phyloP scores from a whole-genome alignment of 2,113 vertebrate species.

The Rhizomys pruinosus region DNA sequence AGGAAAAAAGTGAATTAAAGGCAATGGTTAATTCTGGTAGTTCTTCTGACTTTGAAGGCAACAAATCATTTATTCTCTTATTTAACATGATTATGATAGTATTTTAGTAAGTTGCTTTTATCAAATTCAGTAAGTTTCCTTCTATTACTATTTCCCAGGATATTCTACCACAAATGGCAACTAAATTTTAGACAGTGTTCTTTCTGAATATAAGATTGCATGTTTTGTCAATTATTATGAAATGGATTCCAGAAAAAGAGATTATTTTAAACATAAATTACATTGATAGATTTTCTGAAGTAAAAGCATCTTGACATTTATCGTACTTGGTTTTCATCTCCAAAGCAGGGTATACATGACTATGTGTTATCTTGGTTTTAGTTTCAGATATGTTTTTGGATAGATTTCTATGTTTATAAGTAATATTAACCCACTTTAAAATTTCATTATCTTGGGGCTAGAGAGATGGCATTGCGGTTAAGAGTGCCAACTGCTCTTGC shows the following conservation, averaged over 20 bases:
- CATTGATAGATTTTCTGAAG: constrained; percentile 53
- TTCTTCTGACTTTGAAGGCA: not conserved
- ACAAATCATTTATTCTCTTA: not conserved
- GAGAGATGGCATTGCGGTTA: too few species aligned
- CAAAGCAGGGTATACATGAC: not conserved
- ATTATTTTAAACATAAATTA: constrained; percentile 45
- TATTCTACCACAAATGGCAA: constrained; percentile 15
- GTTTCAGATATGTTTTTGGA: constrained; percentile 52
- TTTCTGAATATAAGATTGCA: not conserved
- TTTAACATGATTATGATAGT: constrained; percentile 7
- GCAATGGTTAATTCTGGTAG: not conserved
- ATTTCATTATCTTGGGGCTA: not conserved
- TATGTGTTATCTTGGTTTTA: not conserved
- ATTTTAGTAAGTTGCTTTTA: constrained; percentile 15
- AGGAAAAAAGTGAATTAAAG: not conserved
- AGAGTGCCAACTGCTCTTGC: too few species aligned
- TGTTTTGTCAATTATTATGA: constrained; percentile 44
- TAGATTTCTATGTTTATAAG: constrained; percentile 48
- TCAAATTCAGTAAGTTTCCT: not conserved
- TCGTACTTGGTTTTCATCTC: constrained; percentile 16
- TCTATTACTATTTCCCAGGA: constrained; percentile 36
- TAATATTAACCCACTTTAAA: not conserved
- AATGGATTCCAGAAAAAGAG: constrained; percentile 13
- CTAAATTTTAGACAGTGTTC: constrained; percentile 18
- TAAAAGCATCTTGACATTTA: constrained; percentile 27